These are phyloP conservation scores for Staurois parvus DNA, from an alignment of 2,797 vertebrate genomes.

Conservation along the genomic window DNA sequence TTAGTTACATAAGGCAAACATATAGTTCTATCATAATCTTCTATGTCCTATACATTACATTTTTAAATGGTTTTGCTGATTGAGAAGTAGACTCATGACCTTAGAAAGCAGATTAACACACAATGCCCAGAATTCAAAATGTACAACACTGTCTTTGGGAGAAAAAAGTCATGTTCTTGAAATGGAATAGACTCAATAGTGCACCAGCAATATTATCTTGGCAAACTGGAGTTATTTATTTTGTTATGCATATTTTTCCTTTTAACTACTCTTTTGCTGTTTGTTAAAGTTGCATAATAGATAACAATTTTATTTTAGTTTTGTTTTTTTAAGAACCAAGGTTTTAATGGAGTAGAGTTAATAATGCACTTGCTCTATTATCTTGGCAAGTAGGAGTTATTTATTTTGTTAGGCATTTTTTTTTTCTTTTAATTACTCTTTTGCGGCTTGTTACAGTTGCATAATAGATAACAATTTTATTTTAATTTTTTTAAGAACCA, in stretches of 20 bases:
- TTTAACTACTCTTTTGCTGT: not conserved
- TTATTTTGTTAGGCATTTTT: not conserved
- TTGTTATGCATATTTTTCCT: not conserved
- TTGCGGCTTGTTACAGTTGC: no score
- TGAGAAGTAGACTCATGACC: not conserved
- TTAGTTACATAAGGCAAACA: conserved; percentile 5
- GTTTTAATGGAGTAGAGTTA: not conserved
- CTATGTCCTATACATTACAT: conserved; percentile 9
- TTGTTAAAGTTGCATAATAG: no score
- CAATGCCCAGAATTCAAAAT: not conserved
- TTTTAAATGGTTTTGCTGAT: conserved; percentile 13
- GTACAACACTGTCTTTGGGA: not conserved
- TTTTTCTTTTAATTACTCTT: not conserved
- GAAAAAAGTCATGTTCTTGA: not conserved
- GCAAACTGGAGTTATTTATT: not conserved
- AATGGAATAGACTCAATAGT: not conserved
- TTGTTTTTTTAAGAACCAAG: not conserved
- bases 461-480: no score
- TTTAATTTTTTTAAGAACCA: not conserved
- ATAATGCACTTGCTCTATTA: not conserved
- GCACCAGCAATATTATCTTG: not conserved
- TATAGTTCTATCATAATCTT: not conserved
- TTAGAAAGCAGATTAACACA: not conserved
- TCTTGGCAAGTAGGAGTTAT: not conserved
- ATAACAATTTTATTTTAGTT: no score